Evolutionary conservation across 2,113 vertebrate genomes (phyloP).

Genomic region (Plectropomus leopardus): DNA sequence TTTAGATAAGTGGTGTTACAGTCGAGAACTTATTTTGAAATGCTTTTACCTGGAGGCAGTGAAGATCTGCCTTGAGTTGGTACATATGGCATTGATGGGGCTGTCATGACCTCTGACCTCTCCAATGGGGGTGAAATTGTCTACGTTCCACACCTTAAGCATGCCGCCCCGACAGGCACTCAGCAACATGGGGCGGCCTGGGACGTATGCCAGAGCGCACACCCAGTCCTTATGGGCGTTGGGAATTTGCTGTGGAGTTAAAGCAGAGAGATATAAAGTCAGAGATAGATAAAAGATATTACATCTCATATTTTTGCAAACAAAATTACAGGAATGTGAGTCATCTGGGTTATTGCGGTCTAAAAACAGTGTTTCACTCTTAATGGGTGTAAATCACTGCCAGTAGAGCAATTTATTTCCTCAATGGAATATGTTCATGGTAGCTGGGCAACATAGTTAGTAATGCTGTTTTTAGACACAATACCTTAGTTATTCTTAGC

Average conservation of each 20-base stretch:
- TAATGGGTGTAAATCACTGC: constrained; percentile 1
- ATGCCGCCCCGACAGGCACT: constrained; percentile 93
- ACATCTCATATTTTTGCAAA: not conserved
- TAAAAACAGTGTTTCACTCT: constrained; percentile 31
- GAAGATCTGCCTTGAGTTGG: constrained; percentile 95
- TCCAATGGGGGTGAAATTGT: constrained; percentile 94
- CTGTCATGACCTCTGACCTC: constrained; percentile 97
- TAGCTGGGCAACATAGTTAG: constrained; percentile 55
- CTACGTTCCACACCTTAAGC: constrained; percentile 98
- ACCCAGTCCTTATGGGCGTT: constrained; percentile 99
- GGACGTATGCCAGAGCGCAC: constrained; percentile 94
- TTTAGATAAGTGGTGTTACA: not conserved
- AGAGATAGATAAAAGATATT: not conserved
- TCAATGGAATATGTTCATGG: constrained; percentile 31
- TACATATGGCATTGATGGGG: constrained; percentile 97
- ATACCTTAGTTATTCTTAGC: constrained; percentile 47
- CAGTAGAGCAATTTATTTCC: constrained; percentile 12
- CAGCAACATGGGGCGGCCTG: constrained; percentile 93
- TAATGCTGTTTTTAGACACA: constrained; percentile 33
- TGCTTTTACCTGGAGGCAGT: constrained; percentile 93
- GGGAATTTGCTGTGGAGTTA: constrained; percentile 92
- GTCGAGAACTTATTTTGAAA: not conserved
- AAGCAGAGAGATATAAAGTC: constrained; percentile 9
- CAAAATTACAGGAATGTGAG: not conserved
- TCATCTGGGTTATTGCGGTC: constrained; percentile 12